Evolutionary conservation across 2,113 vertebrate species (phyloP).

Genomic region (Thunnus thynnus): DNA sequence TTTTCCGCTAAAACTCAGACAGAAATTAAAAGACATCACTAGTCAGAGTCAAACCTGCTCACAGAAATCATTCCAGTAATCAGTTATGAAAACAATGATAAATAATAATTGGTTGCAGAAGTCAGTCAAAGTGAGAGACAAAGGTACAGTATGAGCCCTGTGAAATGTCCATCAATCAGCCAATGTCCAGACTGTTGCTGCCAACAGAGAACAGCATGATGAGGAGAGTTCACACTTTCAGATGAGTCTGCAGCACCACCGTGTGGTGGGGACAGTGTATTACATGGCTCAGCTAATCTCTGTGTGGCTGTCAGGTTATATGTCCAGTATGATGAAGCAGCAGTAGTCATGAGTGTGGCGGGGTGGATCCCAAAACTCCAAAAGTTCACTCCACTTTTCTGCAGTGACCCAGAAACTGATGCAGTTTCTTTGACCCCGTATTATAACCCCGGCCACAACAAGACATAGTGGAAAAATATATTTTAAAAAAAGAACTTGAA

Average conservation of each 20-base stretch:
- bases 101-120: not conserved
- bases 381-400: not conserved
- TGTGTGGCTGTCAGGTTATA: not conserved
- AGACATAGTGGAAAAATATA: no score
- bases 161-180: not conserved
- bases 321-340: not conserved
- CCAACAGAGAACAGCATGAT: not conserved
- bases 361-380: slow-evolving; percentile 43
- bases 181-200: not conserved
- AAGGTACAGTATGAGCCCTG: slow-evolving; percentile 11
- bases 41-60: not conserved
- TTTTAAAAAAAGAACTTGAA: no score
- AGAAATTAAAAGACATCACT: not conserved
- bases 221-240: not conserved
- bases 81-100: slow-evolving; percentile 1
- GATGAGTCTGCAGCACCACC: slow-evolving; percentile 20
- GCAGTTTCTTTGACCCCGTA: no score
- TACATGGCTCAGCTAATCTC: slow-evolving; percentile 49
- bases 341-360: not conserved
- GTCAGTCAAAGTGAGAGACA: not conserved
- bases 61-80: not conserved
- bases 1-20: slow-evolving; percentile 17
- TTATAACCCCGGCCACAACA: no score
- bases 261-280: not conserved
- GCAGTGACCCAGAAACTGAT: not conserved